Conservation (phyloP, 2,797 vertebrate genomes). For the Bothrops alternatus region DNA sequence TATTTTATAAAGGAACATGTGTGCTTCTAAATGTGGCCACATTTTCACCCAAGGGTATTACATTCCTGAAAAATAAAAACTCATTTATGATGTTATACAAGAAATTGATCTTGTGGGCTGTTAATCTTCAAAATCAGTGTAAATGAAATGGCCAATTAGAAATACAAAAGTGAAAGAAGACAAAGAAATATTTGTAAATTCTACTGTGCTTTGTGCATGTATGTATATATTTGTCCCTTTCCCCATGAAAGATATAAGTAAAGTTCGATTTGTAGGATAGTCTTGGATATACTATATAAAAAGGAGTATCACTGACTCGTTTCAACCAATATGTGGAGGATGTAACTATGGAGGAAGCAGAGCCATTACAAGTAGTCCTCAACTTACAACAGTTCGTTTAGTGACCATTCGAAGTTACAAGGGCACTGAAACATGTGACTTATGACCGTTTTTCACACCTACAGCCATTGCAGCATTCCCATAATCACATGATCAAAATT, state of each 20-base stretch:
- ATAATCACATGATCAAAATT: neutral
- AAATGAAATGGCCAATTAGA: neutral
- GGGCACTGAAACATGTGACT: neutral
- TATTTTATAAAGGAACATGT: neutral
- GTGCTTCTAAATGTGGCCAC: neutral
- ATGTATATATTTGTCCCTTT: neutral
- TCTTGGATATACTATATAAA: neutral
- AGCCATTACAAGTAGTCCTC: neutral
- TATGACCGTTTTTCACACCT: neutral
- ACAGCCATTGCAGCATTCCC: neutral
- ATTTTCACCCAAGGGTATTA: conserved; percentile 2
- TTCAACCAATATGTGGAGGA: neutral
- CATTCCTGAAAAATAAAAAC: neutral
- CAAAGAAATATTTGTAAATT: neutral
- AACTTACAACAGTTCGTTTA: neutral
- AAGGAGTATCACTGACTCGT: neutral
- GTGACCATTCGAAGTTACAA: neutral
- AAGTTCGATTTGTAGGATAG: neutral
- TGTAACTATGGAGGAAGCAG: neutral
- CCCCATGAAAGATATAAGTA: neutral
- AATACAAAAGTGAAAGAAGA: neutral
- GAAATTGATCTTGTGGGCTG: neutral
- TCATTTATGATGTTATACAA: neutral
- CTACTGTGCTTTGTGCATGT: neutral
- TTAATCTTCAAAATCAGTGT: neutral